A percentile compares a stretch with the other conserved stretches of the same genome.
Evolutionary conservation across 2,113 vertebrate genomes (phyloP).

Genomic region (Oncorhynchus kisutch): DNA sequence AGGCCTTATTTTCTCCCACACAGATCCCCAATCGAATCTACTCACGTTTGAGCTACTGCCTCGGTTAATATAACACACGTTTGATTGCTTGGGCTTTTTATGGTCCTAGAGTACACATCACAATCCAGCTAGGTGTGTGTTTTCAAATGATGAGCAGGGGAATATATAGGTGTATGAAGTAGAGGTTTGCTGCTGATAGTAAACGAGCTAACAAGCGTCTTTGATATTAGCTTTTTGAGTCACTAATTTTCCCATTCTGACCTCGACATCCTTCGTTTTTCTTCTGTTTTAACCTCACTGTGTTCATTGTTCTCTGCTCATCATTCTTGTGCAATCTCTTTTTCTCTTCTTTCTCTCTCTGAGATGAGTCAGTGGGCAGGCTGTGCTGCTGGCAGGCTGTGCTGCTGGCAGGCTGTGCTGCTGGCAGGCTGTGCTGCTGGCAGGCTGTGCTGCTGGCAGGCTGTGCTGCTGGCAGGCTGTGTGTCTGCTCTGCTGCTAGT

Average conservation of each 20-base stretch:
- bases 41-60: constrained; percentile 16
- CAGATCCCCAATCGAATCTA: constrained; percentile 41
- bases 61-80: constrained; percentile 25
- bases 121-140: background rate
- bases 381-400: constrained; percentile 61
- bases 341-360: background rate
- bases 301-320: background rate
- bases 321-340: background rate
- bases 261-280: background rate
- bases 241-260: background rate
- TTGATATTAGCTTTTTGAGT: too few relatives aligned
- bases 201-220: too few relatives aligned
- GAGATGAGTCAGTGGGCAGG: constrained; percentile 37
- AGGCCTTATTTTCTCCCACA: constrained; percentile 14
- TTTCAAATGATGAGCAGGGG: background rate
- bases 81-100: constrained; percentile 8
- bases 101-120: background rate
- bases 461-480: constrained; percentile 49
- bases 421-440: constrained; percentile 55
- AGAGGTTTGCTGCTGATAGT: too few relatives aligned
- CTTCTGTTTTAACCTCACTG: background rate
- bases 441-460: constrained; percentile 48
- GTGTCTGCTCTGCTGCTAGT: constrained; percentile 45
- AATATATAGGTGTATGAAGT: too few relatives aligned
- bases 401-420: constrained; percentile 58